These are phyloP conservation scores for Phoronis australis DNA, from an alignment of 2,888 invertebrate species.

Conservation along the genomic window DNA sequence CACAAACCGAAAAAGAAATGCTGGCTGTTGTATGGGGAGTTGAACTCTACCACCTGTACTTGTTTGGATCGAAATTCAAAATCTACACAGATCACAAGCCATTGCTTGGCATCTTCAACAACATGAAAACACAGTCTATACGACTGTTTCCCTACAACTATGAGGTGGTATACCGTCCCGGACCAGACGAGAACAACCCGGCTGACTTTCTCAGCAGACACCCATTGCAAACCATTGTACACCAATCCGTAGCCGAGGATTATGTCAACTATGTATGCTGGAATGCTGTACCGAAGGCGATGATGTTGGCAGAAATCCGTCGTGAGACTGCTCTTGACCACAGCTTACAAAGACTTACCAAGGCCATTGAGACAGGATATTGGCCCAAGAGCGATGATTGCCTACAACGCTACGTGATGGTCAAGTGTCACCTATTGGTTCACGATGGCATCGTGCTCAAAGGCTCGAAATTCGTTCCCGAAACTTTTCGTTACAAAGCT, in stretches of 20 bases:
- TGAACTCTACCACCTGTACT: slow-evolving; percentile 29
- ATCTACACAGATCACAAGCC: slow-evolving; percentile 33
- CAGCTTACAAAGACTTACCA: slow-evolving; percentile 9
- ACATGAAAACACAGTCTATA: slow-evolving; percentile 20
- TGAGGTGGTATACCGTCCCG: slow-evolving; percentile 15
- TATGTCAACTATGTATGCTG: slow-evolving; percentile 10
- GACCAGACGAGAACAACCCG: slow-evolving; percentile 17
- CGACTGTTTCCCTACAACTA: slow-evolving; percentile 16
- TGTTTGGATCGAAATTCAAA: slow-evolving; percentile 23
- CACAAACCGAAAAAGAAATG: slow-evolving; percentile 27
- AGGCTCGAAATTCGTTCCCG: slow-evolving; percentile 14
- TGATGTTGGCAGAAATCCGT: slow-evolving; percentile 14
- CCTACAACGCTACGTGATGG: neutral
- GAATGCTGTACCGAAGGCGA: slow-evolving; percentile 15
- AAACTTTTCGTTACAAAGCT: slow-evolving; percentile 12
- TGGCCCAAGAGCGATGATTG: slow-evolving; percentile 9
- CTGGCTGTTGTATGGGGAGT: slow-evolving; percentile 27
- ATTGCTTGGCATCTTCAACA: slow-evolving; percentile 22
- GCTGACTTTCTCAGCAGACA: slow-evolving; percentile 22
- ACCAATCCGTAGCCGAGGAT: slow-evolving; percentile 14
- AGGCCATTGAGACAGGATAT: slow-evolving; percentile 9
- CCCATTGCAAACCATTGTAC: slow-evolving; percentile 7
- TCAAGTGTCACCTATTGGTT: slow-evolving; percentile 10
- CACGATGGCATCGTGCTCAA: slow-evolving; percentile 11
- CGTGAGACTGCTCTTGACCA: slow-evolving; percentile 1